Base-by-base conservation (phyloP, 2,888 invertebrate genomes). In the Eledona agricola region DNA sequence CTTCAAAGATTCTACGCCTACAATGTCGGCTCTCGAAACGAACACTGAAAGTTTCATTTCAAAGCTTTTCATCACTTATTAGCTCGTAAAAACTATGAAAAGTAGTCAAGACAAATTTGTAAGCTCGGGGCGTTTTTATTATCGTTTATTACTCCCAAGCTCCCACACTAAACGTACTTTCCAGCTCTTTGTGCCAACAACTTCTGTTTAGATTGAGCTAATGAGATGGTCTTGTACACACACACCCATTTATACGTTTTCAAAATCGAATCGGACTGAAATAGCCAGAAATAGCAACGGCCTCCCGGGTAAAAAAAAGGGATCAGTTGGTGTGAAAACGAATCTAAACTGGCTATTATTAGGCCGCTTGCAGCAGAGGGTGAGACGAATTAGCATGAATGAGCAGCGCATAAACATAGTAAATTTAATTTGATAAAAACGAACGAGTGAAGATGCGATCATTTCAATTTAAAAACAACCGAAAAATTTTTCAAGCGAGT, bases 1-100 rank as follows among this genome's bases (percentile, higher is more conserved):
- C 52, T 60, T 60, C 59, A 60, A 63, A 56, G 56, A 60, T 60
- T 53, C 45, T 42, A 58, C 59, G 59, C 58, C 58, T 55, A 60
- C 60, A 53, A 55, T 25, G 45, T 40, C 50, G 54, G 46, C 54
- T 53, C 32, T 29, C 7, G 37, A 38, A 31, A 46, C 20, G 28
- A 17, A 46, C 37, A 54, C 45, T 55, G 50, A 51, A 47, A 53
- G 57, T 46, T 49, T 57, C 57, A 51, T 57, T 51, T 55, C 53
- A 57, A 53, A 54, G 51, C 54, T 51, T 57, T 57, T 57, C 57
- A 47, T 57, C 57, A 55, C 57, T 54, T 57, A 54, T 46, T 51
- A 51, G 51, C 51, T 54, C 57, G 57, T 57, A 54, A 57, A 57
- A 57, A 47, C 47, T 57, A 54, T 43, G 42, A 38, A 54, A 56